These are phyloP conservation scores for Platanista minor DNA, from an alignment of 2,113 vertebrate species.

Conservation along the genomic window DNA sequence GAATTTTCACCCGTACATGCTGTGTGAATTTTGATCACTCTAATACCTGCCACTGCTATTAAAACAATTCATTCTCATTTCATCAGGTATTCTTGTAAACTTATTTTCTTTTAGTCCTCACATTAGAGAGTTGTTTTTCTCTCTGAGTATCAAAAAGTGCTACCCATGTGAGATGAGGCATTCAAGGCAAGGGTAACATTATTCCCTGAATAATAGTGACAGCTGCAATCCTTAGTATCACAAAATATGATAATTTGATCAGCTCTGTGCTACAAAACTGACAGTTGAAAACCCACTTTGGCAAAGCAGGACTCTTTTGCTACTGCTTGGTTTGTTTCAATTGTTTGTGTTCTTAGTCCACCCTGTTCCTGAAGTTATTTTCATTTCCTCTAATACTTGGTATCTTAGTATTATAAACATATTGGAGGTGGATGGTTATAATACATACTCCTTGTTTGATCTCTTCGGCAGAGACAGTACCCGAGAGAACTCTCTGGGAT, in stretches of 20 bases:
- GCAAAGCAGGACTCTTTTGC: background rate
- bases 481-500: background rate
- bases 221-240: conserved; percentile 48
- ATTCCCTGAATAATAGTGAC: conserved; percentile 43
- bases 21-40: conserved; percentile 43
- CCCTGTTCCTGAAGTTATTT: background rate
- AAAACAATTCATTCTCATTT: conserved; percentile 39
- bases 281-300: background rate
- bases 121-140: conserved; percentile 35
- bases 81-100: conserved; percentile 6
- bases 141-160: background rate
- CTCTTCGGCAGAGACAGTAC: background rate
- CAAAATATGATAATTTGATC: background rate
- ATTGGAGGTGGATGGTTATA: background rate
- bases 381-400: background rate
- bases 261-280: background rate
- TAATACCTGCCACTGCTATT: background rate
- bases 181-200: conserved; percentile 17
- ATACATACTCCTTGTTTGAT: background rate
- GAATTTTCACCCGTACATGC: conserved; percentile 30
- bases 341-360: background rate
- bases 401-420: background rate
- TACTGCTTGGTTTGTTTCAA: background rate
- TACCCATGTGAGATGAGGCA: background rate
- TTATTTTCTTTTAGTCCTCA: conserved; percentile 32